A percentile compares a stretch with the other conserved stretches of the same genome.
These are phyloP conservation scores for Andrena cerasifolii DNA, from an alignment of 1,140 invertebrate genomes.

Conservation along the genomic window DNA sequence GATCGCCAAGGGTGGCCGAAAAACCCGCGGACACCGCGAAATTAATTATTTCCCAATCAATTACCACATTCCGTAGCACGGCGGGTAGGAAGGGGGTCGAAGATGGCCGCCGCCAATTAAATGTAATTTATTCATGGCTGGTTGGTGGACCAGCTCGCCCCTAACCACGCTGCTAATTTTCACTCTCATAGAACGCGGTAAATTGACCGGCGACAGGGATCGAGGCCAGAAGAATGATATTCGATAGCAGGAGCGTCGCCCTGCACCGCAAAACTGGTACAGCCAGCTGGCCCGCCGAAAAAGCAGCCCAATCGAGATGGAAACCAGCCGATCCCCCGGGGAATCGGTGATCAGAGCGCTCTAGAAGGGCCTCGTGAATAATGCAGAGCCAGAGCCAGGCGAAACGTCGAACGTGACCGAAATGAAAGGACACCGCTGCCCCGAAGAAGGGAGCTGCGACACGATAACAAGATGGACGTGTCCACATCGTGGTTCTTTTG, in stretches of 20 bases:
- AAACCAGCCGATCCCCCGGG: not conserved
- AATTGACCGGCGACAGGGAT: too few species aligned
- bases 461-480: slow-evolving; percentile 51
- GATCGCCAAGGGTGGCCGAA: too few species aligned
- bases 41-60: not conserved
- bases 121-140: too few species aligned
- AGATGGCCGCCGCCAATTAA: too few species aligned
- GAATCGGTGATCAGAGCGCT: slow-evolving; percentile 10
- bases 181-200: too few species aligned
- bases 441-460: slow-evolving; percentile 12
- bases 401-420: slow-evolving; percentile 65
- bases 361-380: slow-evolving; percentile 55
- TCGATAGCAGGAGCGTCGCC: not conserved
- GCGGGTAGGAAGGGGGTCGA: too few species aligned
- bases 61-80: not conserved
- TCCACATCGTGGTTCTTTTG: slow-evolving; percentile 36
- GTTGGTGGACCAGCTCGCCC: too few species aligned
- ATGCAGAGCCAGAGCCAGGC: slow-evolving; percentile 48
- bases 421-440: slow-evolving; percentile 59
- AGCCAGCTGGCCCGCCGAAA: not conserved
- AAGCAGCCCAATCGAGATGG: slow-evolving; percentile 38
- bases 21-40: too few species aligned
- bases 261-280: not conserved
- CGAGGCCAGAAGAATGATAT: too few species aligned
- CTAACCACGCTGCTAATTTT: too few species aligned